phyloP scores from a whole-genome alignment of 2,113 vertebrate genomes.

The Lynx canadensis region DNA sequence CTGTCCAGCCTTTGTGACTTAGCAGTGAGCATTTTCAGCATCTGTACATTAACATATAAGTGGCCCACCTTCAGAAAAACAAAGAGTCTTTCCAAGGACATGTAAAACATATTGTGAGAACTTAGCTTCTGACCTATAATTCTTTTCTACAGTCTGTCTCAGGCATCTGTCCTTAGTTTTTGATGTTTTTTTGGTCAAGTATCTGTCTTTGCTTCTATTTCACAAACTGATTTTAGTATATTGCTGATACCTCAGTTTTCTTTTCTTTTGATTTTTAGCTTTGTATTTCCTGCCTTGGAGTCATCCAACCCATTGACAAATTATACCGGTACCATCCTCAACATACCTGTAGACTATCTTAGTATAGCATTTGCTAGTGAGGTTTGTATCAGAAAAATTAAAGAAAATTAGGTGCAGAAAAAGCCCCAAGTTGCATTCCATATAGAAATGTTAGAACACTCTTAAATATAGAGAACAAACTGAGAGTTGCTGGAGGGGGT shows the following conservation, averaged over 20 bases:
- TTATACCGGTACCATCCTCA: background rate
- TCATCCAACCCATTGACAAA: background rate
- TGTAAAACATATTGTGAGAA: conserved; percentile 57
- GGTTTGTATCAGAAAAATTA: background rate
- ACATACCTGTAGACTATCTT: background rate
- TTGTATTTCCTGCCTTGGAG: background rate
- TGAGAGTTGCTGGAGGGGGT: too few species aligned
- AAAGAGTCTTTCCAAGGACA: conserved; percentile 84
- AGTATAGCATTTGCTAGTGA: background rate
- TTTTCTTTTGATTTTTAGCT: background rate
- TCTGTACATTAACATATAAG: conserved; percentile 84
- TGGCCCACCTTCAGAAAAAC: conserved; percentile 82
- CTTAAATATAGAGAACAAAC: too few species aligned
- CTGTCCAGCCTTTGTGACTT: conserved; percentile 80
- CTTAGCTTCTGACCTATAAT: background rate
- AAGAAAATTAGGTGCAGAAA: background rate
- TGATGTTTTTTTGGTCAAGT: background rate
- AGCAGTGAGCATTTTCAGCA: conserved; percentile 82
- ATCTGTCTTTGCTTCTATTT: background rate
- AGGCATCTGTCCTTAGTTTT: background rate
- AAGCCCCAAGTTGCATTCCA: background rate
- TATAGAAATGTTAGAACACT: background rate
- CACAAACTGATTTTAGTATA: background rate
- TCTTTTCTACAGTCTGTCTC: background rate
- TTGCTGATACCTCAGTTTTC: background rate